Percentiles rank a stretch among this genome's conserved stretches.
phyloP scores from a whole-genome alignment of 2,113 vertebrate species.

The Archocentrus centrarchus region DNA sequence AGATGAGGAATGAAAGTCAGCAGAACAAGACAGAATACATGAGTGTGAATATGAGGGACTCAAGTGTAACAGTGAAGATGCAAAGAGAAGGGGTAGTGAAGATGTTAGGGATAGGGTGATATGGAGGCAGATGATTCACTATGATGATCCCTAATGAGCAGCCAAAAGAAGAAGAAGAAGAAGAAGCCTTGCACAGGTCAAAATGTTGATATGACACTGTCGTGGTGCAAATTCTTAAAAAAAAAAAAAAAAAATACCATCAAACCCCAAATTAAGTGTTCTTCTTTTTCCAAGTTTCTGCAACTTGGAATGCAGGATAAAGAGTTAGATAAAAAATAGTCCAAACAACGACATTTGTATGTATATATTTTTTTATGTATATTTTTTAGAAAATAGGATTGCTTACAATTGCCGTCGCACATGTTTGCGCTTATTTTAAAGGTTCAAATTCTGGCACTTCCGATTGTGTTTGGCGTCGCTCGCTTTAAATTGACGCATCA shows the following conservation, averaged over 20 bases:
- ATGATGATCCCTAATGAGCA: background rate
- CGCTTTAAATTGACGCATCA: background rate
- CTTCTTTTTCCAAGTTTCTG: background rate
- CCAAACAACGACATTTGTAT: background rate
- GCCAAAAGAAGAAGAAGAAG: background rate
- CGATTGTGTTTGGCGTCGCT: background rate
- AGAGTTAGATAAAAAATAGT: background rate
- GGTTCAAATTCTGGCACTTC: background rate
- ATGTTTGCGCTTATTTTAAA: constrained; percentile 3
- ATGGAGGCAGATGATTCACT: background rate
- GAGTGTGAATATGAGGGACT: too few relatives aligned
- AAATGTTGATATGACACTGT: background rate
- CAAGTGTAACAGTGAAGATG: background rate
- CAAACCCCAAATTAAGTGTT: background rate
- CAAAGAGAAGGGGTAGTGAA: background rate
- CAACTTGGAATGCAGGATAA: background rate
- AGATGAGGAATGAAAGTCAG: too few relatives aligned
- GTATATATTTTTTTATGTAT: too few relatives aligned
- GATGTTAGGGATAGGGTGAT: background rate
- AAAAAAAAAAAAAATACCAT: background rate
- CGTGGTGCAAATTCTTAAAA: background rate
- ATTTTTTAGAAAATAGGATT: background rate
- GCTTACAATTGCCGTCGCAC: background rate
- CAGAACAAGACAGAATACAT: too few relatives aligned
- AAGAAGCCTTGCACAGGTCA: background rate